Base-by-base conservation (phyloP, 1,140 invertebrate species). In the Pseudomyrmex flavicornis region DNA sequence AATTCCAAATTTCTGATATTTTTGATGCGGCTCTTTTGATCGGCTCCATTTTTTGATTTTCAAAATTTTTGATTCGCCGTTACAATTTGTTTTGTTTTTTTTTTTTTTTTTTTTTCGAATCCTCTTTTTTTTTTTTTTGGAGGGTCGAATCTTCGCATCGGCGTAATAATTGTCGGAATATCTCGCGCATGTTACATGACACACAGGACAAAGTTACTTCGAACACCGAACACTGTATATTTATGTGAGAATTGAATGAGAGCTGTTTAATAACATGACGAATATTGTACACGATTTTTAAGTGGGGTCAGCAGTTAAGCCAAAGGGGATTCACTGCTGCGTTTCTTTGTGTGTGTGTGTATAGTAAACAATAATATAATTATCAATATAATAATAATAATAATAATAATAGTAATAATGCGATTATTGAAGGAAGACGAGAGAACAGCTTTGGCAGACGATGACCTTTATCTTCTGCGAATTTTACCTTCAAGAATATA, bases 141-240 rank as follows among this genome's bases (percentile, higher is more conserved):
- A 79, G 12, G 15, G 15, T 12, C 8, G 76, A 80, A 80, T 26
- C 76, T 80, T 80, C 76, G 76, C 76, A 66, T 26, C 76, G 66
- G 66, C 66, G 56, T 80, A 80, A 80, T 72, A 76, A 80, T 80
- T 59, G 22, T 59, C 76, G 76, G 76, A 80, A 80, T 80, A 80
- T 80, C 66, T 83, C 72, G 70, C 73, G 74, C 69, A 12, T 82
- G 54, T 73, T 83, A 83, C 20, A 76, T 83, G 59, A 76, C 48
- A 76, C 48, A 76, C 74, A 87, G 84, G 87, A 82, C 86, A 88
- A 74, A 84, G 69, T 88, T 87, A 83, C 82, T 76, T 63, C 77
- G 72, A 85, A 88, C 87, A 88, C 63, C 83, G 66, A 88, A 88
- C 70, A 88, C 77, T 87, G 76, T 88, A 88, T 88, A 88, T 85